Evolutionary conservation across 1,140 invertebrate species (phyloP).

Genomic region (Heterodera schachtii): DNA sequence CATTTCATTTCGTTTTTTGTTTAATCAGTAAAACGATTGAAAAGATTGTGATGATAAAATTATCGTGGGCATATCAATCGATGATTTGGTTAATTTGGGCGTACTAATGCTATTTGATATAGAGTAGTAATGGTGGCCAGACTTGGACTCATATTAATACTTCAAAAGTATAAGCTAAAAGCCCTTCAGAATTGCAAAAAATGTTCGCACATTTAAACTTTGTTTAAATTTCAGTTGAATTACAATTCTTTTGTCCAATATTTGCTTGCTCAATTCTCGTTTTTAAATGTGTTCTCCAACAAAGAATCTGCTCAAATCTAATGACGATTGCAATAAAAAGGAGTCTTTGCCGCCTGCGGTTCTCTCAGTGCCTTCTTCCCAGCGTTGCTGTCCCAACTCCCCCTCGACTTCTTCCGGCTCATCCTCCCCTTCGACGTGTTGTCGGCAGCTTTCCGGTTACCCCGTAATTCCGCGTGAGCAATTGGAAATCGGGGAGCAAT

Average conservation of each 20-base stretch:
- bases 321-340: neutral
- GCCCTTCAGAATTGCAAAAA: neutral
- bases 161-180: no score
- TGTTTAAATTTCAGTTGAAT: neutral
- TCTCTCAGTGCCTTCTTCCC: neutral
- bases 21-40: no score
- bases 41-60: no score
- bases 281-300: conserved; percentile 4
- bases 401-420: conserved; percentile 10
- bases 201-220: neutral
- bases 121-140: no score
- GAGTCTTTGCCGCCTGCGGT: neutral
- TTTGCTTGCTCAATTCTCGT: neutral
- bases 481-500: conserved; percentile 51
- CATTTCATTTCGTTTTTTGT: no score
- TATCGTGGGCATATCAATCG: no score
- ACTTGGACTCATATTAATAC: neutral
- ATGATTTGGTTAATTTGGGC: no score
- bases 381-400: conserved; percentile 7
- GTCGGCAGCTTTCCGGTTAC: conserved; percentile 34
- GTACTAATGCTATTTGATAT: no score
- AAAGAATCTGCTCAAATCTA: neutral
- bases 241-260: neutral
- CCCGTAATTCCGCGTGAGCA: conserved; percentile 51
- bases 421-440: conserved; percentile 13